A percentile compares a stretch with the other conserved stretches of the same genome.
These are phyloP conservation scores for Dolichallabes microphthalmus DNA, from an alignment of 2,113 vertebrate species.

Conservation along the genomic window DNA sequence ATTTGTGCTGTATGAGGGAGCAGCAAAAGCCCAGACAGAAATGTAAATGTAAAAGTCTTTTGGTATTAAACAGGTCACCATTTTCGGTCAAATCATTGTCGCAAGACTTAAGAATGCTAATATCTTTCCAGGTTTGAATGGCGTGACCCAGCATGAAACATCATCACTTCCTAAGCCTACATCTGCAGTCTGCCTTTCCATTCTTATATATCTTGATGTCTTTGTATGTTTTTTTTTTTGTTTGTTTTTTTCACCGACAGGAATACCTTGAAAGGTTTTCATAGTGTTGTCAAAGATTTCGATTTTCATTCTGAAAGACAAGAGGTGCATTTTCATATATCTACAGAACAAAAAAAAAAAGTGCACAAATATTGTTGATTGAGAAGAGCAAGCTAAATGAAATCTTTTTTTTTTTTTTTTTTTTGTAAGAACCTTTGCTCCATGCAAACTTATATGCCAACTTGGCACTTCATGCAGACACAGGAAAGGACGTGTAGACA, in stretches of 20 bases:
- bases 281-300: constrained; percentile 84
- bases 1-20: neutral
- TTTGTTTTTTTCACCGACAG: constrained; percentile 47
- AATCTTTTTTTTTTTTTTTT: neutral
- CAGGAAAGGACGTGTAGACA: constrained; percentile 32
- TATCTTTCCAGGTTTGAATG: neutral
- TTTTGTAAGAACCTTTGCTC: neutral
- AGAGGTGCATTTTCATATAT: constrained; percentile 79
- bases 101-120: neutral
- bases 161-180: constrained; percentile 17
- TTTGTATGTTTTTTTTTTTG: constrained; percentile 34
- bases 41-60: neutral
- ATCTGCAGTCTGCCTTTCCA: neutral
- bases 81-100: constrained; percentile 13
- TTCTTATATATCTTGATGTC: neutral
- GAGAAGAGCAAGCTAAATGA: constrained; percentile 2
- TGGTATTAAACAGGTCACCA: neutral
- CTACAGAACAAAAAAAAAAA: constrained; percentile 56
- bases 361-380: neutral
- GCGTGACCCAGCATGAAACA: constrained; percentile 2
- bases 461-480: constrained; percentile 41
- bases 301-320: constrained; percentile 99
- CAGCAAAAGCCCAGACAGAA: constrained; percentile 13
- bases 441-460: constrained; percentile 32
- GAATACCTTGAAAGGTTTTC: constrained; percentile 88